These are phyloP conservation scores for Verasper variegatus DNA, from an alignment of 2,113 vertebrate species.

Conservation along the genomic window DNA sequence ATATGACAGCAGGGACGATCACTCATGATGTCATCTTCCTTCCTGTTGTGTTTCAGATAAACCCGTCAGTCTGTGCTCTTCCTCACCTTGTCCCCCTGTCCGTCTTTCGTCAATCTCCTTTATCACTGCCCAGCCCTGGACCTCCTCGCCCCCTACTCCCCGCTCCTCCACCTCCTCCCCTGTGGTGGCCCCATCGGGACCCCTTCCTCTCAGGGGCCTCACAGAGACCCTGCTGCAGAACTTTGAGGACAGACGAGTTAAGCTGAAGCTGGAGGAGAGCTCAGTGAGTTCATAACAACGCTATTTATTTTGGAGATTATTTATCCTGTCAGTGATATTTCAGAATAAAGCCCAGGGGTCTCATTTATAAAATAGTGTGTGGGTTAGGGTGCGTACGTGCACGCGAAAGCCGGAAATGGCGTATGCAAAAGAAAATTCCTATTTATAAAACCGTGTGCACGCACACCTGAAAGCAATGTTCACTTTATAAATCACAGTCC, in stretches of 20 bases:
- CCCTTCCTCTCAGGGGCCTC: constrained; percentile 59
- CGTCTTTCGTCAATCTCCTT: constrained; percentile 44
- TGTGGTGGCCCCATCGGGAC: fast-evolving
- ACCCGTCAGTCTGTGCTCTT: background rate
- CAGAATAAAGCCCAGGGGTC: too few relatives aligned
- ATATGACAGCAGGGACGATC: background rate
- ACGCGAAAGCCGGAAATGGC: too few relatives aligned
- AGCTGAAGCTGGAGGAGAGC: constrained; percentile 73
- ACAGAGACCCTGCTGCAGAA: constrained; percentile 74
- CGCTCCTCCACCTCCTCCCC: background rate
- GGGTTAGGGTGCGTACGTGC: too few relatives aligned
- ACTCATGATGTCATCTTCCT: background rate
- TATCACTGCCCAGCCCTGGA: constrained; percentile 72
- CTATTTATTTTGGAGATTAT: background rate
- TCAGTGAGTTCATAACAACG: constrained; percentile 65
- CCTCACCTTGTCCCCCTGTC: constrained; percentile 9
- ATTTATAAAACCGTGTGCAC: too few relatives aligned
- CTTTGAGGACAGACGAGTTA: constrained; percentile 68
- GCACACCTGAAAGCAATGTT: too few relatives aligned
- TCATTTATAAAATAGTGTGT: too few relatives aligned
- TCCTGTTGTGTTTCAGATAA: constrained; percentile 51
- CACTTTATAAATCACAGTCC: too few relatives aligned
- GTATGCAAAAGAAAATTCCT: too few relatives aligned
- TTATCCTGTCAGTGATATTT: too few relatives aligned
- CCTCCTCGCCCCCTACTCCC: background rate